Evolutionary conservation across 2,888 invertebrate species (phyloP), one percentile per base, ranked within the genome.

Genomic region (Drosophila affinis): DNA sequence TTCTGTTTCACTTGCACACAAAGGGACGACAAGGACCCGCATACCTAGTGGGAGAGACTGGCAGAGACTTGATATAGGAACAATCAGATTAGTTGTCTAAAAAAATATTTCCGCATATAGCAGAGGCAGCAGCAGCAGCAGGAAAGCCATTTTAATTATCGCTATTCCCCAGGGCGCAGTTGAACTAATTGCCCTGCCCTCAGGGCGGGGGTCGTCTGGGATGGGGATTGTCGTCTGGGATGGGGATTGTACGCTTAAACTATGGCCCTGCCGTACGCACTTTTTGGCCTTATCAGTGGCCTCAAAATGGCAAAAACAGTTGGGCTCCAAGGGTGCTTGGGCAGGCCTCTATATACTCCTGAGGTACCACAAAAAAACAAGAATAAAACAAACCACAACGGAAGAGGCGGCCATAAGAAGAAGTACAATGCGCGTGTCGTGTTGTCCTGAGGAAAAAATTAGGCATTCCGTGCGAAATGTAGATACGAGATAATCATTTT

Each of bases 401-500:
- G 14, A 14, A 48, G 17, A 53, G 56, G 55, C 46, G 52, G 55
- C 46, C 34, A 27, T 46, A 32, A 32, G 14, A 54, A 32, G 24
- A 70, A 48, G 48, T 45, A 51, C 34, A 24, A 53, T 34, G 62
- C 12, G 60, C 56, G 34, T 57, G 52, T 61, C 29, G 58, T 21
- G 12, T 47, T 62, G 62, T 60, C 62, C 29, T 48, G 48, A 7
- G 27, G 32, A 72, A 81, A 72, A 88, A 86, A 86, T 86, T 86
- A 87, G 72, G 84, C 86, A 86, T 86, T 86, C 86, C 76, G 82
- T 89, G 86, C 86, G 76, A 89, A 87, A 89, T 76, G 77, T 79
- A 61, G 78, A 72, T 73, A 86, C 83, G 86, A 87, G 86, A 87
- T 87, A 87, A 89, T 85, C 89, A 87, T 89, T 87, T 87, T 87